A percentile compares a stretch with the other conserved stretches of the same genome.
Evolutionary conservation across 1,140 invertebrate species (phyloP).

Genomic region (Drosophila miranda): DNA sequence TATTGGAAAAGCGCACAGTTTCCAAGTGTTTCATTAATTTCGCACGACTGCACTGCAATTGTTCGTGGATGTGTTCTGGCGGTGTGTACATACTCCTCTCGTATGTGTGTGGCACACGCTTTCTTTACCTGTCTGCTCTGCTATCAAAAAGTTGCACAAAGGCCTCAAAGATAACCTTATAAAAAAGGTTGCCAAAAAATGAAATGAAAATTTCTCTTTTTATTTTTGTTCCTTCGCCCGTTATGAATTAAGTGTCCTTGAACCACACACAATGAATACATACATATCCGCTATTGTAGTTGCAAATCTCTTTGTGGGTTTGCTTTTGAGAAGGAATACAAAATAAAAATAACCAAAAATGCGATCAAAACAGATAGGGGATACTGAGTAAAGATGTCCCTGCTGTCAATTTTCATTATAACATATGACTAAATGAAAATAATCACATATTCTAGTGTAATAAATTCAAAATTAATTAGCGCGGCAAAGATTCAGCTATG

Average conservation of each 20-base stretch:
- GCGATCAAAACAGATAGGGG: constrained; percentile 23
- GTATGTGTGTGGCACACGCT: constrained; percentile 21
- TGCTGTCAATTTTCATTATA: too few species aligned
- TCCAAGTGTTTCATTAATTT: constrained; percentile 61
- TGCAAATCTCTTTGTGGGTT: constrained; percentile 26
- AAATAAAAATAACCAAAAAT: constrained; percentile 15
- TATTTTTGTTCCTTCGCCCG: constrained; percentile 54
- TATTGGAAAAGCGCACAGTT: constrained; percentile 67
- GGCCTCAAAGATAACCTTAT: constrained; percentile 32
- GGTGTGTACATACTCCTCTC: too few species aligned
- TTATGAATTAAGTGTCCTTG: constrained; percentile 51
- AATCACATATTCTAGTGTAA: too few species aligned
- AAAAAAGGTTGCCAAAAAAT: constrained; percentile 46
- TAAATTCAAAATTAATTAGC: too few species aligned
- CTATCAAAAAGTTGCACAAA: constrained; percentile 46
- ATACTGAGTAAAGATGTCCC: background rate
- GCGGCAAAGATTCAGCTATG: too few species aligned
- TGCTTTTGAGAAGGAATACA: background rate
- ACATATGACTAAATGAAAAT: too few species aligned
- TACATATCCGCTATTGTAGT: constrained; percentile 25
- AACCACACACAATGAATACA: background rate
- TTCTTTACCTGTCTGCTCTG: constrained; percentile 45
- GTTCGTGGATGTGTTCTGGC: constrained; percentile 6
- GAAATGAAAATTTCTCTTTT: constrained; percentile 40
- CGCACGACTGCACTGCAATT: constrained; percentile 48